A percentile compares a stretch with the other conserved stretches of the same genome.
Evolutionary conservation across 2,888 invertebrate species (phyloP).

Genomic region (Rotaria macrura): DNA sequence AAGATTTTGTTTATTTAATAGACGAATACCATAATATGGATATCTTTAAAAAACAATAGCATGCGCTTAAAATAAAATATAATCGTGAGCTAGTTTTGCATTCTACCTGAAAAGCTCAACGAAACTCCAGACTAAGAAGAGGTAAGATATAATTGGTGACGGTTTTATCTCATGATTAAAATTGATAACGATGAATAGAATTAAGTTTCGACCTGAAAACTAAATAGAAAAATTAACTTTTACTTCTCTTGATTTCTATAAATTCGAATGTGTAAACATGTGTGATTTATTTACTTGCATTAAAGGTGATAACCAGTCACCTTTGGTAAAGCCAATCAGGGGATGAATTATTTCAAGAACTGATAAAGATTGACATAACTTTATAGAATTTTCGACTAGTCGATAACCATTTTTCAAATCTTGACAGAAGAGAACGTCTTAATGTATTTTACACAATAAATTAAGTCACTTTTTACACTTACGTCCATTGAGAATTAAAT

Average conservation of each 20-base stretch:
- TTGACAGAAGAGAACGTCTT: background rate
- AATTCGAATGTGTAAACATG: too few species aligned
- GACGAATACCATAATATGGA: constrained; percentile 75
- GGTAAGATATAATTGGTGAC: constrained; percentile 72
- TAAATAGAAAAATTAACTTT: constrained; percentile 37
- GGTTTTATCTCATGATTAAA: constrained; percentile 73
- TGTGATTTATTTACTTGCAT: constrained; percentile 56
- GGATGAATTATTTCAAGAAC: constrained; percentile 79
- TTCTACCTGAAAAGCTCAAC: constrained; percentile 72
- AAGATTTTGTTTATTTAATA: constrained; percentile 63
- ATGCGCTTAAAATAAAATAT: too few species aligned
- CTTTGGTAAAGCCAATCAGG: constrained; percentile 73
- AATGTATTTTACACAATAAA: background rate
- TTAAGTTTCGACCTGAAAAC: constrained; percentile 65
- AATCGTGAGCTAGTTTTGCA: too few species aligned
- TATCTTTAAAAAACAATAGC: constrained; percentile 62
- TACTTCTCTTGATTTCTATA: too few species aligned
- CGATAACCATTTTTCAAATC: constrained; percentile 35
- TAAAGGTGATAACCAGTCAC: constrained; percentile 62
- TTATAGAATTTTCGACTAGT: constrained; percentile 42
- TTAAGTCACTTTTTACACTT: background rate
- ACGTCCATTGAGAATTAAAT: background rate
- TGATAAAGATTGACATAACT: constrained; percentile 65
- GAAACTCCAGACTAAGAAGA: constrained; percentile 71
- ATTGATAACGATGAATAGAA: constrained; percentile 71